Base-by-base conservation (phyloP, 2,888 invertebrate species). In the Cephus spinipes region DNA sequence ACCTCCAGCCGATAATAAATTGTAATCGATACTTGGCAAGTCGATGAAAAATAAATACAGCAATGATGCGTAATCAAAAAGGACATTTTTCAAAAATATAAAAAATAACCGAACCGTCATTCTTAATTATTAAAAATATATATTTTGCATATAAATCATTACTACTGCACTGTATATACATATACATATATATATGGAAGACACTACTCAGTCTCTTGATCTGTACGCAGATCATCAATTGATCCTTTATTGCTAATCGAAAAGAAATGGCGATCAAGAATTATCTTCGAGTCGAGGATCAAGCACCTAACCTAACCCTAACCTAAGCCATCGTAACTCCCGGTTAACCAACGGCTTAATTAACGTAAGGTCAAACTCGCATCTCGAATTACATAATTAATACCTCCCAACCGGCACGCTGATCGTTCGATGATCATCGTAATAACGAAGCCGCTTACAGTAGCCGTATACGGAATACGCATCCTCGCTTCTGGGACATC, bases 341-440 rank as follows among this genome's bases (percentile, higher is more conserved):
- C 30, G 11, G 11, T 71, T 71, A 71, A 71, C 71, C 71, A 23
- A 71, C 30, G 30, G 11, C 71, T 71, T 71, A 71, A 71, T 71
- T 71, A 71, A 32, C 33, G 71, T 30, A 3, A 71, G 71, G 71
- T 71, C 71, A 71, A 71, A 71, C 71, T 71, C 71, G 30, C 31
- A 71, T 71, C 71, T 71, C 71, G 31, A 33, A 71, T 71, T 71
- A 71, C 71, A 71, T 71, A 71, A 71, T 71, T 71, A 71, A 71
- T 71, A 71, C 71, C 30, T 71, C 30, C 71, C 30, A 71, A 32
- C 15, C 71, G 15, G 71, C 33, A 23, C 15, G 71, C 30, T 23
- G 71, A 71, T 71, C 31, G 31, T 33, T 31, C 31, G 12, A 33
- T 33, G 15, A 71, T 71, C 71, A 12, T 71, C 33, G 31, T 33